Evolutionary conservation across 2,888 invertebrate species (phyloP).

Genomic region (Philonicus albiceps): DNA sequence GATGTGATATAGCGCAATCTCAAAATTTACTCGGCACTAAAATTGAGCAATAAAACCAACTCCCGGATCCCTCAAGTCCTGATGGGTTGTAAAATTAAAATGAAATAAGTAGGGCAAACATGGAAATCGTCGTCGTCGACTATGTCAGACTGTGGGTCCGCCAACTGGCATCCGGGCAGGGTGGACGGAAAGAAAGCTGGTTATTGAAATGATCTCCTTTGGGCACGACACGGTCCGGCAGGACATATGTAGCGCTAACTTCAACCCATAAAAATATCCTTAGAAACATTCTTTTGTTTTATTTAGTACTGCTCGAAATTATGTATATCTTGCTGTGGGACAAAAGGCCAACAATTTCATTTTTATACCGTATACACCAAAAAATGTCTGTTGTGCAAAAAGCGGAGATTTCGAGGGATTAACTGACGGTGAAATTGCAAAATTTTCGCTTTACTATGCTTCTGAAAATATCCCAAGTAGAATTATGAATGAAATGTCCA

Average conservation of each 20-base stretch:
- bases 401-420: not conserved
- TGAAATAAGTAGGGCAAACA: constrained; percentile 19
- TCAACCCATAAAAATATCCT: constrained; percentile 5
- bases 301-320: not conserved
- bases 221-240: not conserved
- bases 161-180: too few species aligned
- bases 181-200: not conserved
- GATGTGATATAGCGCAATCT: constrained; percentile 21
- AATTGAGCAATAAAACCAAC: constrained; percentile 21
- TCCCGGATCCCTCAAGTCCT: not conserved
- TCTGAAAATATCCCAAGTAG: not conserved
- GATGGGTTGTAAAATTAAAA: constrained; percentile 31
- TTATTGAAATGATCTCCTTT: constrained; percentile 13
- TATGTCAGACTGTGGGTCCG: not conserved
- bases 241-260: not conserved
- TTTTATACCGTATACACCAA: not conserved
- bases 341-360: constrained; percentile 11
- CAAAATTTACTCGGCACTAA: constrained; percentile 11
- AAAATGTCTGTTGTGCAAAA: not conserved
- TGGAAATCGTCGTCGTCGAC: not conserved
- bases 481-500: too few species aligned
- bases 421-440: constrained; percentile 9
- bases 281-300: not conserved
- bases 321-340: not conserved
- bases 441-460: not conserved